Percentiles rank a stretch among this genome's conserved stretches.
Conservation (phyloP, 2,113 vertebrate genomes). For the Daubentonia madagascariensis region DNA sequence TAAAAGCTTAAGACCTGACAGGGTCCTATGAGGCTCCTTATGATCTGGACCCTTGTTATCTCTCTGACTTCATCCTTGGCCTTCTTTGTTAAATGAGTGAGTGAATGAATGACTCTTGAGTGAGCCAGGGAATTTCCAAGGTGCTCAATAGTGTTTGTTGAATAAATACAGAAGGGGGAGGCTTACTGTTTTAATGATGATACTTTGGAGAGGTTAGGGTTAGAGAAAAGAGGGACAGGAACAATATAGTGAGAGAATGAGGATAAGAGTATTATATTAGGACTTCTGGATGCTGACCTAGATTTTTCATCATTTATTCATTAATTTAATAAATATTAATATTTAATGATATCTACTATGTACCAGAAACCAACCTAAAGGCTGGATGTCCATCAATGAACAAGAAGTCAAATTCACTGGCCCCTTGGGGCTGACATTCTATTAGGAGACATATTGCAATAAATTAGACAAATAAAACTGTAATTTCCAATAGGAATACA, state of each 20-base stretch:
- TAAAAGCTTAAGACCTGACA: neutral
- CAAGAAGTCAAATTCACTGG: neutral
- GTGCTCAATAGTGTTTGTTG: neutral
- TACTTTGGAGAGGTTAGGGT: neutral
- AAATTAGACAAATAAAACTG: neutral
- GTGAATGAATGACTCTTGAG: neutral
- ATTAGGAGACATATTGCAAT: neutral
- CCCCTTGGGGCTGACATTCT: neutral
- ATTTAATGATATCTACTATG: neutral
- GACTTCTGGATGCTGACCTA: neutral
- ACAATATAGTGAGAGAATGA: neutral
- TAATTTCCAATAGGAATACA: neutral
- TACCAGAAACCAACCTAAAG: neutral
- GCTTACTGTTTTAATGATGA: neutral
- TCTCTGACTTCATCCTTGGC: neutral
- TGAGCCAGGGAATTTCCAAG: neutral
- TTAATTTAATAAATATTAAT: neutral
- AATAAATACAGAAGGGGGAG: neutral
- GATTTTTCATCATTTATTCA: neutral
- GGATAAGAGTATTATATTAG: neutral
- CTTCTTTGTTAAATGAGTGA: neutral
- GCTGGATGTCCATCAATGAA: neutral
- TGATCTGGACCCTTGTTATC: neutral
- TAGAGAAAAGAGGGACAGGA: neutral
- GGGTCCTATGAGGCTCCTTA: neutral